These are phyloP conservation scores for Psix sp. DNA, from an alignment of 1,140 invertebrate species.

Conservation along the genomic window DNA sequence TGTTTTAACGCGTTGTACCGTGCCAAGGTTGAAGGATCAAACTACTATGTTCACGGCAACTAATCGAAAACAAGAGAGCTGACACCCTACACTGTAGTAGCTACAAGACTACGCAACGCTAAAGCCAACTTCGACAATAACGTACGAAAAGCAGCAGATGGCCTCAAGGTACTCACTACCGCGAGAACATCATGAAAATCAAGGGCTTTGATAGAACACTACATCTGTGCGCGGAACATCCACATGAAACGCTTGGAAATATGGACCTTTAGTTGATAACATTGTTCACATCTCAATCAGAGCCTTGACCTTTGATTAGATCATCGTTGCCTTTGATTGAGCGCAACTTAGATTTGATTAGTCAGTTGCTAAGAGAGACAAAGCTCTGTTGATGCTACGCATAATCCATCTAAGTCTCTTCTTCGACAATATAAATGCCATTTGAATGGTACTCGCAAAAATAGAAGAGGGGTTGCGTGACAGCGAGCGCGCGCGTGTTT, in stretches of 20 bases:
- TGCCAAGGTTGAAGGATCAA: too few species aligned
- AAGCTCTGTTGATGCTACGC: slow-evolving; percentile 25
- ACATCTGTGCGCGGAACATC: background rate
- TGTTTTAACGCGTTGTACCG: too few species aligned
- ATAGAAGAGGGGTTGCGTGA: slow-evolving; percentile 52
- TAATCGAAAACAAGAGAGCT: too few species aligned
- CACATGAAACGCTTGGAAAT: background rate
- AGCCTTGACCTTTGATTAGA: slow-evolving; percentile 20
- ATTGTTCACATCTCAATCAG: slow-evolving; percentile 18
- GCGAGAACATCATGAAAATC: slow-evolving; percentile 16
- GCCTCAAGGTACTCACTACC: slow-evolving; percentile 4
- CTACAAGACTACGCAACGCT: background rate
- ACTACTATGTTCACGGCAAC: too few species aligned
- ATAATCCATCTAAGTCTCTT: slow-evolving; percentile 40
- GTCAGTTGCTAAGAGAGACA: slow-evolving; percentile 8
- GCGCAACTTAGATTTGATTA: slow-evolving; percentile 44
- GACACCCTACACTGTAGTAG: too few species aligned
- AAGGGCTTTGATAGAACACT: background rate
- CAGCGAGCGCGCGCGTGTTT: slow-evolving; percentile 63
- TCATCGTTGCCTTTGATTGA: slow-evolving; percentile 18
- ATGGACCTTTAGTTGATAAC: background rate
- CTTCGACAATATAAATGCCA: slow-evolving; percentile 24
- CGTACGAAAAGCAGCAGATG: slow-evolving; percentile 7
- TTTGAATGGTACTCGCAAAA: slow-evolving; percentile 42
- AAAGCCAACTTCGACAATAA: background rate